These are phyloP conservation scores for Argopecten irradians DNA, from an alignment of 1,140 invertebrate species.

Conservation along the genomic window DNA sequence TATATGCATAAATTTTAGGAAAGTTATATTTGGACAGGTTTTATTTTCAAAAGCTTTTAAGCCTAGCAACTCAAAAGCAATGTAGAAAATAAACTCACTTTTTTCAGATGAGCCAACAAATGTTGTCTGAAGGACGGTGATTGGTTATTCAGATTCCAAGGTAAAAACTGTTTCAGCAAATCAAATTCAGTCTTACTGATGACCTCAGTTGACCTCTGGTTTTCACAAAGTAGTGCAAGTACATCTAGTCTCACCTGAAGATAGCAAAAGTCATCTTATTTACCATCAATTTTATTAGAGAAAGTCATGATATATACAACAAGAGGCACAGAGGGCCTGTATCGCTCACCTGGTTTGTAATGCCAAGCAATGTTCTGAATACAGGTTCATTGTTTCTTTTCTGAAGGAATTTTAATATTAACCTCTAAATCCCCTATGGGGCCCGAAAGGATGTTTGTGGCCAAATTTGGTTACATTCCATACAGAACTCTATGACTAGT, in stretches of 20 bases:
- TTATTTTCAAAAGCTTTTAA: neutral
- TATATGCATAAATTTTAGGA: neutral
- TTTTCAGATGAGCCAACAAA: slow-evolving; percentile 77
- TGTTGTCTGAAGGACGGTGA: slow-evolving; percentile 80
- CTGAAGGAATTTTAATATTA: too few relatives aligned
- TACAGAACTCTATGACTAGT: too few relatives aligned
- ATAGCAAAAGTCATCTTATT: neutral
- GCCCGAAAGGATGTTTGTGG: too few relatives aligned
- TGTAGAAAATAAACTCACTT: slow-evolving; percentile 69
- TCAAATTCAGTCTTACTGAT: slow-evolving; percentile 82
- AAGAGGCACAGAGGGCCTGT: too few relatives aligned
- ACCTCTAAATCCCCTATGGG: too few relatives aligned
- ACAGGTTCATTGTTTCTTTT: too few relatives aligned
- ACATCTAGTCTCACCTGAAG: slow-evolving; percentile 79
- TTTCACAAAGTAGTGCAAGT: slow-evolving; percentile 85
- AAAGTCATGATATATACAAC: too few relatives aligned
- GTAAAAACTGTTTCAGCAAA: slow-evolving; percentile 83
- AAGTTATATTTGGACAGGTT: neutral
- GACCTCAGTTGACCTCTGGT: slow-evolving; percentile 84
- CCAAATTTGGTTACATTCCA: too few relatives aligned
- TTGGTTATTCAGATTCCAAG: slow-evolving; percentile 85
- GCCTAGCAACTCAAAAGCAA: neutral
- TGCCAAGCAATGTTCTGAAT: too few relatives aligned
- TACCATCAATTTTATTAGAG: too few relatives aligned
- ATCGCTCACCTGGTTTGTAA: too few relatives aligned